These are phyloP conservation scores for Nicator chloris DNA, from an alignment of 2,113 vertebrate species.

Conservation along the genomic window DNA sequence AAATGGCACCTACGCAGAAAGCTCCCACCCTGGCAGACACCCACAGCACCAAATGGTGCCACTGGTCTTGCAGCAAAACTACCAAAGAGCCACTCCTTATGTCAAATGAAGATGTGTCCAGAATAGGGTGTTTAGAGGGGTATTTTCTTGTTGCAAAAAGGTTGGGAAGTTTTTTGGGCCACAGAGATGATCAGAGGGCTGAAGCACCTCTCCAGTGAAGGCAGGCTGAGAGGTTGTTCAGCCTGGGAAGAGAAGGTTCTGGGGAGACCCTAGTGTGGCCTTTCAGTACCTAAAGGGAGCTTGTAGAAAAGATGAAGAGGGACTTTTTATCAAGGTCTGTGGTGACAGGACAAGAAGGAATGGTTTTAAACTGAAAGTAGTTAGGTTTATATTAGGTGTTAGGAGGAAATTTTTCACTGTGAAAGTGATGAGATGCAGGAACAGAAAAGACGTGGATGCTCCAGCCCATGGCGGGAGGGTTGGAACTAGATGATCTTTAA, in stretches of 20 bases:
- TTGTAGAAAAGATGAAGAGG: not conserved
- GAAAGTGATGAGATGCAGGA: not conserved
- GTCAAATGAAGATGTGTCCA: fast-evolving
- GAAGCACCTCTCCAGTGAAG: not conserved
- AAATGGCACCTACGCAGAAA: not conserved
- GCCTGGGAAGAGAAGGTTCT: not conserved
- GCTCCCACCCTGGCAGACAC: not conserved
- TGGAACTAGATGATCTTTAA: not conserved
- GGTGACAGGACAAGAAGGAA: not conserved
- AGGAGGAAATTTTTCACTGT: not conserved
- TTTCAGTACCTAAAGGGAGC: not conserved
- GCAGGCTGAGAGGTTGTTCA: not conserved
- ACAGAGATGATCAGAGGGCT: not conserved
- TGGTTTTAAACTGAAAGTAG: not conserved
- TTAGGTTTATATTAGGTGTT: not conserved
- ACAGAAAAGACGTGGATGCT: not conserved
- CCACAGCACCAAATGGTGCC: not conserved
- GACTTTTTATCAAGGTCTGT: not conserved
- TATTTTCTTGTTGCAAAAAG: not conserved
- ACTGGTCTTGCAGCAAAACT: not conserved
- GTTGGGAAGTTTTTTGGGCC: not conserved
- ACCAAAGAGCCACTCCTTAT: not conserved
- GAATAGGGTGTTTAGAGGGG: not conserved
- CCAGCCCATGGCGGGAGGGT: not conserved
- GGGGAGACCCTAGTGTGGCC: not conserved